These are phyloP conservation scores for Phymorhynchus buccinoides DNA, from an alignment of 1,140 invertebrate genomes.

Conservation along the genomic window DNA sequence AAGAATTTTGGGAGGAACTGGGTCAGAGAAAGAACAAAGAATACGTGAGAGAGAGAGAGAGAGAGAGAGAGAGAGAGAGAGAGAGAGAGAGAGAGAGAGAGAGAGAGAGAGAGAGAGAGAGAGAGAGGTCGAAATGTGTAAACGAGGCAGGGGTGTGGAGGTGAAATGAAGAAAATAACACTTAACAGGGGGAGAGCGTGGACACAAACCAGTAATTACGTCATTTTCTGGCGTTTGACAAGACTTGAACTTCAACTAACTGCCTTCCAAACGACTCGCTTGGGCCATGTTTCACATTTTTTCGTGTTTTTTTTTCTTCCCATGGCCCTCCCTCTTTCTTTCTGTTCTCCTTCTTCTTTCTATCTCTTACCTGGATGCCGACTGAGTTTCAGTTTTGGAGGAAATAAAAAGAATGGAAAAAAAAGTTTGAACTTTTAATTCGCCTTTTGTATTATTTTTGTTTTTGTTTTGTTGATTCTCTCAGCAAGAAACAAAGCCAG, in stretches of 20 bases:
- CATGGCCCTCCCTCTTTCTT: too few species aligned
- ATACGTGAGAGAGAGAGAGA: background rate
- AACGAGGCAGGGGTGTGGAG: background rate
- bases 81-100: background rate
- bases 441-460: conserved; percentile 12
- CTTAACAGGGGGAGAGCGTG: background rate
- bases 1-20: too few species aligned
- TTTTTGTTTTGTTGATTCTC: background rate
- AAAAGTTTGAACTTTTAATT: background rate
- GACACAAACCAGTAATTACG: background rate
- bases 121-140: background rate
- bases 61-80: background rate
- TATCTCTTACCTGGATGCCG: background rate
- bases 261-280: background rate
- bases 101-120: background rate
- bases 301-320: background rate
- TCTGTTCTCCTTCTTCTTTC: background rate
- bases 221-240: conserved; percentile 3
- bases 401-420: background rate
- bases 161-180: background rate
- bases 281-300: background rate
- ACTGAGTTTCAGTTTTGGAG: background rate
- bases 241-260: conserved; percentile 15
- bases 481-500: background rate
- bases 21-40: conserved; percentile 11